Evolutionary conservation across 2,797 vertebrate species (phyloP).

Genomic region (Galagoides demidoff): DNA sequence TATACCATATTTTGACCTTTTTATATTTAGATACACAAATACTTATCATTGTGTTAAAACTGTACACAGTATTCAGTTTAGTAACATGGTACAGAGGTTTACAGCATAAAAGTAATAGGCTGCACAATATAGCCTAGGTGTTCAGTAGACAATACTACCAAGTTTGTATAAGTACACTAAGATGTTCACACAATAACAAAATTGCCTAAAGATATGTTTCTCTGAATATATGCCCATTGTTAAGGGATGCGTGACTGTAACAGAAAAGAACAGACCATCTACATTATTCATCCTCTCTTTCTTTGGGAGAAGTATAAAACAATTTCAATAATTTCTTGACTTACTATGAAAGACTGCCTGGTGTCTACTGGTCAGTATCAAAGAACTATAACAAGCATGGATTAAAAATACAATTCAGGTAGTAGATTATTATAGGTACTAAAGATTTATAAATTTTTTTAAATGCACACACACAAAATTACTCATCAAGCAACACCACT

Average conservation of each 20-base stretch:
- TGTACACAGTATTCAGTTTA: not conserved
- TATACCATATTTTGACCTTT: not conserved
- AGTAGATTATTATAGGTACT: constrained; percentile 32
- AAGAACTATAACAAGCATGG: constrained; percentile 21
- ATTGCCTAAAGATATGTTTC: not conserved
- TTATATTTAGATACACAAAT: not conserved
- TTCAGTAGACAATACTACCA: not conserved
- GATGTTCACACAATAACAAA: not conserved
- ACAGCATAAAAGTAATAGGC: not conserved
- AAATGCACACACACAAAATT: constrained; percentile 44
- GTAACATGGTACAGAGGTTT: not conserved
- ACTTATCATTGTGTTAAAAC: not conserved
- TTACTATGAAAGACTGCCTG: constrained; percentile 30
- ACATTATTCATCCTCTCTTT: constrained; percentile 37
- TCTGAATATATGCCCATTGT: not conserved
- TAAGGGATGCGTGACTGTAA: not conserved
- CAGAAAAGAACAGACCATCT: not conserved
- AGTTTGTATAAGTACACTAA: not conserved
- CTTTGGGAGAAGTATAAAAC: constrained; percentile 40
- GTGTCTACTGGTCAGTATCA: constrained; percentile 30
- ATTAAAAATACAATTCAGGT: constrained; percentile 45
- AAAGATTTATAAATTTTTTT: not conserved
- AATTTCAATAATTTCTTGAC: constrained; percentile 55
- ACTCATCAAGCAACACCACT: constrained; percentile 11
- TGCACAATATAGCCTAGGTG: not conserved